Evolutionary conservation across 2,888 invertebrate genomes (phyloP).

Genomic region (Agapostemon virescens): DNA sequence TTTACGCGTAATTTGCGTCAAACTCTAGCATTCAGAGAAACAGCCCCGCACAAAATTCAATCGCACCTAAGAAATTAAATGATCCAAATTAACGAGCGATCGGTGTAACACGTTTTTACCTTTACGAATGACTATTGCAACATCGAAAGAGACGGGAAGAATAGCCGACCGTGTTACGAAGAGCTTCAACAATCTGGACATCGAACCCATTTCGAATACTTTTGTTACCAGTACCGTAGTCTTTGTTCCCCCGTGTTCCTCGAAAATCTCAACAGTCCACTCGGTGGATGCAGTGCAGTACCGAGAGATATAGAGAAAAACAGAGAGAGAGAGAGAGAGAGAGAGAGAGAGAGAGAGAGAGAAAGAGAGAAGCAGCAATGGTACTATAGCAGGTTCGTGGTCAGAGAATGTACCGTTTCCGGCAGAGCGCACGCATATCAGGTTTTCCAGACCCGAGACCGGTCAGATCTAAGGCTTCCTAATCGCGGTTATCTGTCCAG

Average conservation of each 20-base stretch:
- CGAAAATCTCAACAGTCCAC: background rate
- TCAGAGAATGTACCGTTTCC: conserved; percentile 15
- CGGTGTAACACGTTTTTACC: too few relatives aligned
- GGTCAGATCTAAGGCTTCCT: conserved; percentile 35
- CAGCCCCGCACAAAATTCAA: too few relatives aligned
- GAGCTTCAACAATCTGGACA: too few relatives aligned
- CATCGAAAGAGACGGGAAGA: too few relatives aligned
- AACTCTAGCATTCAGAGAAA: too few relatives aligned
- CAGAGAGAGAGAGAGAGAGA: too few relatives aligned
- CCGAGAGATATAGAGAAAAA: background rate
- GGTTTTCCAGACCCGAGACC: conserved; percentile 4
- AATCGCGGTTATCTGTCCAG: conserved; percentile 42
- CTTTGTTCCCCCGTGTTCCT: background rate
- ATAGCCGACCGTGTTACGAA: too few relatives aligned
- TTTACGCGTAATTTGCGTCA: too few relatives aligned
- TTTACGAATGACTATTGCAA: too few relatives aligned
- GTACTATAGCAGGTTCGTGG: background rate
- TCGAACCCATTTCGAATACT: background rate
- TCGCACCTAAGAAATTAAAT: too few relatives aligned
- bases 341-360: background rate
- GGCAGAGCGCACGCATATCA: background rate
- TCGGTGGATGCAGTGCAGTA: background rate
- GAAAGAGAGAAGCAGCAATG: background rate
- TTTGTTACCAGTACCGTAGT: background rate
- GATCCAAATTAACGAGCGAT: too few relatives aligned